Base-by-base conservation (phyloP, 92 coral and sea anemone species). In the Zoanthus sociatus region DNA sequence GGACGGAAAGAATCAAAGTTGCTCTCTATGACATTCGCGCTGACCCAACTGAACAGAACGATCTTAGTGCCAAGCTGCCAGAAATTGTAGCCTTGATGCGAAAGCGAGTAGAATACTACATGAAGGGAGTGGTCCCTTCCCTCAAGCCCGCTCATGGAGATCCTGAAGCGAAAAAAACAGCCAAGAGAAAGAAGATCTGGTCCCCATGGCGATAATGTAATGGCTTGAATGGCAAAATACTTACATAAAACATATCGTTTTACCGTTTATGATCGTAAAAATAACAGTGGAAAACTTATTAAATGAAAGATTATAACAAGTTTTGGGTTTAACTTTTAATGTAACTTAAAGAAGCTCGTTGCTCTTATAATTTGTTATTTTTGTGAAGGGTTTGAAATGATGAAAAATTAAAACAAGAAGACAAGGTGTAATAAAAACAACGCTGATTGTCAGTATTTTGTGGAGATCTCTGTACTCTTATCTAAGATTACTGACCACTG, bases 81-180 rank as follows among this genome's bases (percentile, higher is more conserved):
- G 71, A 67, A 15, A 33, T 67, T 6, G 71, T n/a, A 26, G 71
- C 71, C 33, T 18, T 18, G 33, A 67, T 67, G 71, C 71, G 37
- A 3, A 12, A 67, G 7, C 31, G 71, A 67, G 71, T 67, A 33
- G 37, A 67, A 3, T 67, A 67, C 71, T 67, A 67, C 32, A 67
- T 20, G 71, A 67, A 67, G 37, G 71, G 71, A 20, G 33, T 67
- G 33, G 71, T 67, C 8, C 71, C 71, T 20, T 33, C 71, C 10
- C 71, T 67, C 71, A 67, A 67, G 71, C 71, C 71, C 9, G 71
- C 71, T 26, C 71, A 67, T 13, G 71, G 71, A 8, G 71, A 67
- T 67, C 71, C 71, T 67, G 10, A 67, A 67, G 71, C 71, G 33
- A 67, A 21, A 67, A 20, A 67, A 67, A 67, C 71, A 26, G 71